phyloP scores from a whole-genome alignment of 2,888 invertebrate genomes.

The Papilio elwesi region DNA sequence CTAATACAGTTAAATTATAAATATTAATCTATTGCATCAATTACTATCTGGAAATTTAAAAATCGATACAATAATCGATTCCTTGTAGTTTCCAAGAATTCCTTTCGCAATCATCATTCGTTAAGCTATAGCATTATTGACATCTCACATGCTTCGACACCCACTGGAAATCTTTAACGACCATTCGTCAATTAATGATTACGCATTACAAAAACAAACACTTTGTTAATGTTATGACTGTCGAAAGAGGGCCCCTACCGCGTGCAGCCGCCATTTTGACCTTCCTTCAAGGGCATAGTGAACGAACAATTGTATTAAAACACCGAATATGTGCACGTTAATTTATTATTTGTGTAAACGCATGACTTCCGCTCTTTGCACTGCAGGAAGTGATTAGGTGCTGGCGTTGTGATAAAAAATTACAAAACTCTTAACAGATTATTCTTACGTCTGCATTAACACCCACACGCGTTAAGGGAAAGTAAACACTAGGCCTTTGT shows the following conservation, averaged over 20 bases:
- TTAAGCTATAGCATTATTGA: constrained; percentile 45
- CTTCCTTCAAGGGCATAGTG: constrained; percentile 70
- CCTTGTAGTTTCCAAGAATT: constrained; percentile 16
- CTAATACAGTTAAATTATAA: too few species aligned
- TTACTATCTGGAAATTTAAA: neutral
- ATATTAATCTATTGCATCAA: neutral
- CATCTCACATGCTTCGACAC: constrained; percentile 63
- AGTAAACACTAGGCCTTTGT: constrained; percentile 51
- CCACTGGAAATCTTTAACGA: constrained; percentile 67
- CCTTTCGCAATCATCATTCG: constrained; percentile 42
- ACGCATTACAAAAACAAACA: constrained; percentile 73
- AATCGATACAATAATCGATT: neutral
- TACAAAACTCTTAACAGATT: constrained; percentile 69
- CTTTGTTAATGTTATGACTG: constrained; percentile 66
- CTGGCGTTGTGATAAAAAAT: constrained; percentile 69
- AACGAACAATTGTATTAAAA: constrained; percentile 64
- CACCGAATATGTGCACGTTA: constrained; percentile 63
- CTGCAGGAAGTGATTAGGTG: constrained; percentile 81
- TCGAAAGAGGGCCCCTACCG: constrained; percentile 67
- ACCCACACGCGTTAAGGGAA: constrained; percentile 66
- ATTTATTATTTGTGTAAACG: constrained; percentile 78
- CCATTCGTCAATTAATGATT: constrained; percentile 75
- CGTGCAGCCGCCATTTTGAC: constrained; percentile 68
- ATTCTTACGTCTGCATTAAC: constrained; percentile 71
- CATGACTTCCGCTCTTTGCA: constrained; percentile 80